Base-by-base conservation (phyloP, 2,797 vertebrate genomes). In the Neosilurus mollespiculum region DNA sequence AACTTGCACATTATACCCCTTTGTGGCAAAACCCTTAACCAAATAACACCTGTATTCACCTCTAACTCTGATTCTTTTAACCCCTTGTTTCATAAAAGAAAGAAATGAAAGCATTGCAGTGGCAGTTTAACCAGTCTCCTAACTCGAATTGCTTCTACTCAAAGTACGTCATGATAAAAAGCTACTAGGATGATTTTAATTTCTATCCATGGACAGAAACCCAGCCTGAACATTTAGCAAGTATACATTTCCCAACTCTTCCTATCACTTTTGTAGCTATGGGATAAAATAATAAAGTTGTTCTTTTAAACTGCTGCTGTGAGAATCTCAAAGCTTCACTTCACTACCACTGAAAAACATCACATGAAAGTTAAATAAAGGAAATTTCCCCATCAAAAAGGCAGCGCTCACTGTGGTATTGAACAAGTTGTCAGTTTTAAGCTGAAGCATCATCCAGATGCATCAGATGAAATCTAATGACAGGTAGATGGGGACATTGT, bases 401-500 rank as follows among this genome's bases (percentile, higher is more conserved):
- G 1, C 4, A 22, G 61, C 9, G 37, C 78, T 84, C 81, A 65
- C 62, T 54, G 58, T 43, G 65, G 79, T 81, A 80, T 87, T 87
- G 81, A 77, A 77, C 18, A 81, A 69, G 26, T 69, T 75, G 78
- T 82, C 67, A 84, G 76, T 85, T 87, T 84, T 75, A 79, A 85
- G 75, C 80, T 85, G 26, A 64, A 69, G 72, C 80, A 69, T 88
- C 82, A 83, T 71, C 65, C 14, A 59, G 64, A 43, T 43, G 56
- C 20, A 64, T 67, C 82, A 69, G 73, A 86, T 82, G 72, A 80
- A 84, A 79, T 77, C 54, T 83, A 80, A 81, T 84, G 82, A 84
- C 73, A 34, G 73, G 80, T 84, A 83, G 78, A 87, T 67, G 77
- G 53, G 84, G 78, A 73, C 83, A 43, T 58, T 76, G 43, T 82